Percentiles rank a stretch among this genome's conserved stretches.
phyloP scores from a whole-genome alignment of 2,113 vertebrate species.

The Danionella cerebrum region DNA sequence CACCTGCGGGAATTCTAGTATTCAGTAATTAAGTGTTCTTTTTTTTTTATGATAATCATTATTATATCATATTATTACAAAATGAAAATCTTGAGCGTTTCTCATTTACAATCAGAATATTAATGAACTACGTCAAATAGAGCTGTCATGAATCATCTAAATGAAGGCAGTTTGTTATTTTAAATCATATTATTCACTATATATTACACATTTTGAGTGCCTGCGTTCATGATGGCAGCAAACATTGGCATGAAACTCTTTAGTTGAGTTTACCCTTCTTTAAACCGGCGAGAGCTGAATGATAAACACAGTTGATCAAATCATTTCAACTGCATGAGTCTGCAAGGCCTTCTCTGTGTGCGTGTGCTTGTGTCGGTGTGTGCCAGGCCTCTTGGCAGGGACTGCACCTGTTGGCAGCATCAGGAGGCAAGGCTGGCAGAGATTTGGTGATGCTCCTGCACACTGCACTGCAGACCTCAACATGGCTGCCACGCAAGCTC shows the following conservation, averaged over 20 bases:
- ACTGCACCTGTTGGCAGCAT: slow-evolving; percentile 67
- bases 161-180: neutral
- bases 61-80: no score
- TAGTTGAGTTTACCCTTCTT: slow-evolving; percentile 15
- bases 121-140: no score
- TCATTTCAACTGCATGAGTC: slow-evolving; percentile 63
- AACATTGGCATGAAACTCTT: neutral
- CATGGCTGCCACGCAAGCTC: slow-evolving; percentile 29
- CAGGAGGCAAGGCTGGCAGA: slow-evolving; percentile 63
- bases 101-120: no score
- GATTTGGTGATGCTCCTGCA: slow-evolving; percentile 66
- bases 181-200: no score
- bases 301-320: slow-evolving; percentile 69
- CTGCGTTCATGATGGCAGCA: neutral
- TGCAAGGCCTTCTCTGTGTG: slow-evolving; percentile 69
- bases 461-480: slow-evolving; percentile 45
- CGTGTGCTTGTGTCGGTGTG: slow-evolving; percentile 57
- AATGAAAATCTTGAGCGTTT: no score
- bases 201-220: neutral
- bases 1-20: no score
- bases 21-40: no score
- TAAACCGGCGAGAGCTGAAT: slow-evolving; percentile 65
- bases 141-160: no score
- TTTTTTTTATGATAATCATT: no score
- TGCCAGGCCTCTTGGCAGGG: slow-evolving; percentile 68